Evolutionary conservation across 2,797 vertebrate genomes (phyloP).

Genomic region (Pipistrellus nathusii): DNA sequence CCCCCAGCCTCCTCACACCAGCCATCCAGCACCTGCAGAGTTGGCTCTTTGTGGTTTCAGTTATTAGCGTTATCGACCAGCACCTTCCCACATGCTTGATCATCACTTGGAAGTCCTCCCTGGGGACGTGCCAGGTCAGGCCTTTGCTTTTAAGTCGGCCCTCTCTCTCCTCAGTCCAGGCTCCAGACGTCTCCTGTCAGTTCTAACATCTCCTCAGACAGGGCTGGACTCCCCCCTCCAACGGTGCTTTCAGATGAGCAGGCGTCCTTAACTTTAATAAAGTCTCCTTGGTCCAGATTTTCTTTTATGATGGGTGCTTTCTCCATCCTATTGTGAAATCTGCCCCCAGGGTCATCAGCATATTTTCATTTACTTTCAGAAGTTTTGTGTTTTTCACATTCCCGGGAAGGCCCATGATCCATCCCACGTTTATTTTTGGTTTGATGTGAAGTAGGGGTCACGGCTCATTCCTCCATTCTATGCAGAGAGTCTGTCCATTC

Average conservation of each 20-base stretch:
- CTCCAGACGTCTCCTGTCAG: neutral
- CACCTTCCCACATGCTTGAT: neutral
- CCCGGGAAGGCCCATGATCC: neutral
- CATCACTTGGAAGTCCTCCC: neutral
- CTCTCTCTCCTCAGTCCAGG: neutral
- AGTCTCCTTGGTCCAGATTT: neutral
- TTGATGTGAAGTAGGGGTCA: neutral
- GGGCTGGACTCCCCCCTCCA: neutral
- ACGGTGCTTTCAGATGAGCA: neutral
- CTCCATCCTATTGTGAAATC: neutral
- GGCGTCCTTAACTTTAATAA: accelerated
- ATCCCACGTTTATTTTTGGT: neutral
- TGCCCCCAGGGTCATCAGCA: neutral
- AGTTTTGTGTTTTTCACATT: neutral
- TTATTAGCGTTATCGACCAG: neutral
- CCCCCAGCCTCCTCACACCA: neutral
- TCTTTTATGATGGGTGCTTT: neutral
- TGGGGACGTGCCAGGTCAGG: neutral
- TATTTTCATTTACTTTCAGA: neutral
- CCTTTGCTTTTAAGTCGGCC: neutral
- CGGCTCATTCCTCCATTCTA: neutral
- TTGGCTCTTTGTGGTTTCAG: neutral
- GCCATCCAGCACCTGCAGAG: neutral
- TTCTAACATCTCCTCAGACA: neutral
- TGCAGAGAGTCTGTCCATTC: accelerated